phyloP scores from a whole-genome alignment of 2,797 vertebrate genomes.

The Tadarida brasiliensis region DNA sequence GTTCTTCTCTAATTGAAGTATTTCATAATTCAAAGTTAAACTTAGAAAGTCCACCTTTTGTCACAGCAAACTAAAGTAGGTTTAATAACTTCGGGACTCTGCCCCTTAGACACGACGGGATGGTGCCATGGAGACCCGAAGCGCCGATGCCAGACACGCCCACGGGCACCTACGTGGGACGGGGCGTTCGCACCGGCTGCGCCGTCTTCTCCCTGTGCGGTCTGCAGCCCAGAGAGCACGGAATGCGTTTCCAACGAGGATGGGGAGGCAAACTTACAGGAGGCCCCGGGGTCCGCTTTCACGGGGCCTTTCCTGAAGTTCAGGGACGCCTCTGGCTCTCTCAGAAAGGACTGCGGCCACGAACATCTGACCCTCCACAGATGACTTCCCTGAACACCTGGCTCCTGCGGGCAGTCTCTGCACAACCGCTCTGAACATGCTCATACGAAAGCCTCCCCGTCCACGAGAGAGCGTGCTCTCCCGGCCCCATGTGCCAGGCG shows the following conservation, averaged over 20 bases:
- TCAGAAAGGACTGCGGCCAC: constrained; percentile 62
- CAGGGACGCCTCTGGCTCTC: constrained; percentile 41
- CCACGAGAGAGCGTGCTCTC: not conserved
- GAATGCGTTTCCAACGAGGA: not conserved
- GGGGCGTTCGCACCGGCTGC: not conserved
- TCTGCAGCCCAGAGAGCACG: not conserved
- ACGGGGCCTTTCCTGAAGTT: constrained; percentile 27
- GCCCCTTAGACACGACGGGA: not conserved
- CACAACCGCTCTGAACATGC: not conserved
- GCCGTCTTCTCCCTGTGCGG: not conserved
- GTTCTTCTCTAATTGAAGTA: not conserved
- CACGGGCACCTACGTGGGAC: not conserved
- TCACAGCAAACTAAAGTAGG: not conserved
- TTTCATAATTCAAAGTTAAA: not conserved
- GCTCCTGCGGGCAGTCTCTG: not conserved
- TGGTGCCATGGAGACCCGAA: not conserved
- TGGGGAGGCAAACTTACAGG: not conserved
- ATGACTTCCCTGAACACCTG: constrained; percentile 12
- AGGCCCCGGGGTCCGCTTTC: constrained; percentile 34
- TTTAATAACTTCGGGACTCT: not conserved
- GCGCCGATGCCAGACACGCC: not conserved
- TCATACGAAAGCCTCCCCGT: not conserved
- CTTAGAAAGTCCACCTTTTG: constrained; percentile 2
- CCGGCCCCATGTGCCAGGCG: not conserved
- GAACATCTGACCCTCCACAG: constrained; percentile 25